phyloP scores from a whole-genome alignment of 2,888 invertebrate genomes.

The Fragum sueziense region DNA sequence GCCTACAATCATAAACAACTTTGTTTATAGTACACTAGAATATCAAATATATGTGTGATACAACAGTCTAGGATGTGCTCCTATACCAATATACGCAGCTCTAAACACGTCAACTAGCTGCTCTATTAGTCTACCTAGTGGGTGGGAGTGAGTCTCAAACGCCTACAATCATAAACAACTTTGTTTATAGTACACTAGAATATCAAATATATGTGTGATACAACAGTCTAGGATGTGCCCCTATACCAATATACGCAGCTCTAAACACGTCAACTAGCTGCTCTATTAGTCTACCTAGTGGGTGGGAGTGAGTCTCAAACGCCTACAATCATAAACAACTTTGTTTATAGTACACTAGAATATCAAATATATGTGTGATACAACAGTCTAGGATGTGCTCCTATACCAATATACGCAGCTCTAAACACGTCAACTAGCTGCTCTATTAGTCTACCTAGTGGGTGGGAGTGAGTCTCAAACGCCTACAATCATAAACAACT shows the following conservation, averaged over 20 bases:
- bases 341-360: no score
- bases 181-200: no score
- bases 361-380: no score
- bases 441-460: constrained; percentile 88
- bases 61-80: constrained; percentile 90
- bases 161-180: constrained; percentile 71
- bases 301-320: constrained; percentile 88
- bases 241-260: constrained; percentile 90
- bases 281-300: constrained; percentile 88
- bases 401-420: constrained; percentile 90
- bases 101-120: constrained; percentile 90
- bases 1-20: constrained; percentile 71
- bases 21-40: no score
- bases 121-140: constrained; percentile 88
- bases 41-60: no score
- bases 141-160: constrained; percentile 88
- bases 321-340: constrained; percentile 71
- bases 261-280: constrained; percentile 90
- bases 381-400: constrained; percentile 90
- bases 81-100: constrained; percentile 90
- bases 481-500: constrained; percentile 71
- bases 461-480: constrained; percentile 88
- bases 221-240: constrained; percentile 90
- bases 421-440: constrained; percentile 90
- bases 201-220: no score